Base-by-base conservation (phyloP, 2,888 invertebrate genomes). In the Octonoba sinensis region DNA sequence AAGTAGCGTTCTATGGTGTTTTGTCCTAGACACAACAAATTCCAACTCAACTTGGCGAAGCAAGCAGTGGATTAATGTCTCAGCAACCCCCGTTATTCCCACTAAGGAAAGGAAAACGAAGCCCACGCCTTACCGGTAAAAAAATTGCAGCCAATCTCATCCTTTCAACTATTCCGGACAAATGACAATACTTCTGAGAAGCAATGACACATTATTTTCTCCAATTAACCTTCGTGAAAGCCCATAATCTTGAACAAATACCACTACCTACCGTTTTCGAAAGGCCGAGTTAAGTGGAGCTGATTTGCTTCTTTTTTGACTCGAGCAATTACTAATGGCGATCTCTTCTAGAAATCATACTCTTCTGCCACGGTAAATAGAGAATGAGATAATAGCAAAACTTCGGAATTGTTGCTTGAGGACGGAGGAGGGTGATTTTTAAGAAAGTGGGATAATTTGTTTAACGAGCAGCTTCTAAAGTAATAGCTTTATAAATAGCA, bases 151-250 rank as follows among this genome's bases (percentile, higher is more conserved):
- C 36, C 47, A 65, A 64, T 16, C 60, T 27, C 27, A 72, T 46
- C 57, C 44, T 16, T 65, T 27, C 47, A 67, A 54, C 66, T 66
- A 22, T 69, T 69, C 62, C 36, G 73, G 67, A 81, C 79, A 73
- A 79, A 79, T 77, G 79, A 79, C 79, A 81, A 81, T 81, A 64
- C 67, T 69, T 56, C 62, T 56, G 47, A 62, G 69, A 73, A 73
- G 79, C 79, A 81, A 81, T 81, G 79, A 81, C 79, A 81, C 73
- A 73, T 73, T 81, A 81, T 81, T 81, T 81, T 22, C 56, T 66
- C 73, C 79, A 81, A 81, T 81, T 81, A 81, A 81, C 79, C 73
- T 46, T 62, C 69, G 51, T 24, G 73, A 79, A 81, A 69, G 64
- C 73, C 73, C 73, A 69, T 81, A 73, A 73, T 81, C 73, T 81